phyloP scores from a whole-genome alignment of 1,140 invertebrate species.

The Drosophila albomicans region DNA sequence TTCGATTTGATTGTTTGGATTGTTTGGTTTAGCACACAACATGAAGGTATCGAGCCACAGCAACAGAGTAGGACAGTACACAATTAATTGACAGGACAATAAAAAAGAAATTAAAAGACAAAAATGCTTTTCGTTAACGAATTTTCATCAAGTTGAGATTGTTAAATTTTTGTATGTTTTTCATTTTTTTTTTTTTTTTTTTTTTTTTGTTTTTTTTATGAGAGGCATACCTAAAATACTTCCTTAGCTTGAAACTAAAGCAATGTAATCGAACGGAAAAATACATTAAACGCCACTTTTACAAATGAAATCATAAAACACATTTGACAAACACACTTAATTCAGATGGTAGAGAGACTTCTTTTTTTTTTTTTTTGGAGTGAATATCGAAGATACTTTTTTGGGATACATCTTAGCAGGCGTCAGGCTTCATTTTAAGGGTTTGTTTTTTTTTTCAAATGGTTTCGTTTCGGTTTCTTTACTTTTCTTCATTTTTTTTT shows the following conservation, averaged over 20 bases:
- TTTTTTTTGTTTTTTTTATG: conserved; percentile 43
- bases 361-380: conserved; percentile 26
- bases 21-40: conserved; percentile 79
- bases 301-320: conserved; percentile 62
- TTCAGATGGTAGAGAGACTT: conserved; percentile 39
- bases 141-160: conserved; percentile 68
- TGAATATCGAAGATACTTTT: conserved; percentile 26
- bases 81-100: conserved; percentile 87
- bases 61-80: conserved; percentile 87
- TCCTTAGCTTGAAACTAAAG: conserved; percentile 48
- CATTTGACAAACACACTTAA: conserved; percentile 81
- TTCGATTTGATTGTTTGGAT: conserved; percentile 61
- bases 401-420: conserved; percentile 37
- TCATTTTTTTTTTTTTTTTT: conserved; percentile 34
- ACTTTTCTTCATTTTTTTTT: conserved; percentile 20
- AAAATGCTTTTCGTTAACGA: conserved; percentile 83
- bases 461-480: conserved; percentile 26
- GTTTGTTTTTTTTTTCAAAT: conserved; percentile 11
- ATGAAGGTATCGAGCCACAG: conserved; percentile 86
- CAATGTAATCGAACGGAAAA: conserved; percentile 55
- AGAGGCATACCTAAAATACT: conserved; percentile 43
- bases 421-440: conserved; percentile 50
- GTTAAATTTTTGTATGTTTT: conserved; percentile 34
- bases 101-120: conserved; percentile 84
- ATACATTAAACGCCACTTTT: conserved; percentile 47